Conservation (phyloP, 2,113 vertebrate species). For the Taxidea taxus region DNA sequence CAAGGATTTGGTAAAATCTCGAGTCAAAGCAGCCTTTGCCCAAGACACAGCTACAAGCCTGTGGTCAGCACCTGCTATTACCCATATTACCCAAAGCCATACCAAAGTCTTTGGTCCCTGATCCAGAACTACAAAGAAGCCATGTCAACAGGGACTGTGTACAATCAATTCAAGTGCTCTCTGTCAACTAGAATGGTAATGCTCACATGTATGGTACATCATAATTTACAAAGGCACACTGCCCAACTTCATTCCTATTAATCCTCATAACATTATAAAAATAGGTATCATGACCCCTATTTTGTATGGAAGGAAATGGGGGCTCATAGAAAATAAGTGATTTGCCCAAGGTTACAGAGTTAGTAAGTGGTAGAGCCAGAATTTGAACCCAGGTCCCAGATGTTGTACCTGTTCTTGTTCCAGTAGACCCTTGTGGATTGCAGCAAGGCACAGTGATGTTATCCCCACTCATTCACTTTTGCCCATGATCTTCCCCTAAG, state of each 20-base stretch:
- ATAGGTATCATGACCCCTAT: not conserved
- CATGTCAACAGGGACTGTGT: not conserved
- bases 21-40: not conserved
- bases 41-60: not conserved
- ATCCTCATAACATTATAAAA: not conserved
- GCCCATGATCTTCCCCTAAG: not conserved
- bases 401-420: not conserved
- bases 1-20: conserved; percentile 19
- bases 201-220: not conserved
- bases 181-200: not conserved
- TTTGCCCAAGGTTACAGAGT: not conserved
- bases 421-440: not conserved
- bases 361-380: not conserved
- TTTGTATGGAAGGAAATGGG: not conserved
- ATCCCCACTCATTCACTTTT: not conserved
- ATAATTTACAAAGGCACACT: not conserved
- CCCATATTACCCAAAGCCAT: not conserved
- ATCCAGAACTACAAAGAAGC: not conserved
- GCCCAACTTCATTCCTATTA: not conserved
- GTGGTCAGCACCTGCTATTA: not conserved
- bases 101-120: not conserved
- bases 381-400: not conserved
- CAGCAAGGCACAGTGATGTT: not conserved
- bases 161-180: not conserved
- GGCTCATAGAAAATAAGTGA: not conserved